Conservation (phyloP, 2,113 vertebrate species). For the Cyphomyrus discorhynchus region DNA sequence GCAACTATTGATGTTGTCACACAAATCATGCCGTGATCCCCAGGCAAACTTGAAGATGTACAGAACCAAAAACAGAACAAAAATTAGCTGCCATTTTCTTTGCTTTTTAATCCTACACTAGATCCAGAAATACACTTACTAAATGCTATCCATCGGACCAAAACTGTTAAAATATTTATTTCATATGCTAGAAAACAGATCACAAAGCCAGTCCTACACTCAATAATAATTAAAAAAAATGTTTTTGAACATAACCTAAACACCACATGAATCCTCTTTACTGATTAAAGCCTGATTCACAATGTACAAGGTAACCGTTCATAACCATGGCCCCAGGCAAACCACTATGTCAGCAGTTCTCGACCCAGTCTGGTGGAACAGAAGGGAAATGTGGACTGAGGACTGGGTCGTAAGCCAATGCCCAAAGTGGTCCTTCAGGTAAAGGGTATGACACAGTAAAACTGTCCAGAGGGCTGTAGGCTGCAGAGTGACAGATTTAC, state of each 20-base stretch:
- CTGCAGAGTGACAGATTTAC: background rate
- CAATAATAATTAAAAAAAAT: background rate
- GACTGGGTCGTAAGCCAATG: background rate
- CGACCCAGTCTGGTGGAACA: background rate
- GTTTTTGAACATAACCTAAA: background rate
- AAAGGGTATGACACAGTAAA: background rate
- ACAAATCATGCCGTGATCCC: conserved; percentile 36
- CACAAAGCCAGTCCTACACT: conserved; percentile 8
- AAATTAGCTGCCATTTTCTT: conserved; percentile 29
- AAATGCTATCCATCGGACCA: conserved; percentile 9
- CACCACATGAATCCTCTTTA: background rate
- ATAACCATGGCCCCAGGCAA: background rate
- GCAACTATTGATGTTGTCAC: conserved; percentile 29
- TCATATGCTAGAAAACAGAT: conserved; percentile 19
- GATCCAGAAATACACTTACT: conserved; percentile 11
- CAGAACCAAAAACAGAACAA: conserved; percentile 30
- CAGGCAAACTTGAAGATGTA: conserved; percentile 32
- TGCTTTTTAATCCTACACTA: conserved; percentile 9
- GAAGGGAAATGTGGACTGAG: background rate
- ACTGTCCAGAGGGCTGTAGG: background rate
- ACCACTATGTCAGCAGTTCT: background rate
- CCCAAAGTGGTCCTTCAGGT: background rate
- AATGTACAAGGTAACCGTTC: background rate
- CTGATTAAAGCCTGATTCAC: conserved; percentile 10
- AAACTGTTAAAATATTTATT: conserved; percentile 16